Evolutionary conservation across 2,113 vertebrate genomes (phyloP).

Genomic region (Aegotheles bennettii): DNA sequence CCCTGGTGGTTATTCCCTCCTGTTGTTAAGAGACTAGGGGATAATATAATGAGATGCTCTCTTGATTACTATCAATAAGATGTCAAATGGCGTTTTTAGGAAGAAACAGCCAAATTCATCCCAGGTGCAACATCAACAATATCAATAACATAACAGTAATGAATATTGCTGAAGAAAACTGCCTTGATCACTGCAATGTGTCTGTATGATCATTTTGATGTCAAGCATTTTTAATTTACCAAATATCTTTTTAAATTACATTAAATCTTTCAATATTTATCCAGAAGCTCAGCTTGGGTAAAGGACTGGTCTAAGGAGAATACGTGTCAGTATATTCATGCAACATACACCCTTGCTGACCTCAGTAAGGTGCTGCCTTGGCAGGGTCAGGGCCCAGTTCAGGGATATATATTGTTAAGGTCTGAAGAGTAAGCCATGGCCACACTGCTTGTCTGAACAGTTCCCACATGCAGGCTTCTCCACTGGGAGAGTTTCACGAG

Average conservation of each 20-base stretch:
- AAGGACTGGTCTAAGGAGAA: background rate
- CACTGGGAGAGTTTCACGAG: background rate
- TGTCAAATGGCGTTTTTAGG: conserved; percentile 5
- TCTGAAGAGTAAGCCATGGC: background rate
- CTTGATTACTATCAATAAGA: conserved; percentile 50
- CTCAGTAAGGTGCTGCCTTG: background rate
- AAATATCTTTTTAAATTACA: background rate
- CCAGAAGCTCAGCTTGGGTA: background rate
- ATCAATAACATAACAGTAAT: background rate
- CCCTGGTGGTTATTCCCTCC: conserved; percentile 21
- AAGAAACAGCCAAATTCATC: conserved; percentile 26
- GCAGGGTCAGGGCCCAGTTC: background rate
- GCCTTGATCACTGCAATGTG: background rate
- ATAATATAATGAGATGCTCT: conserved; percentile 40
- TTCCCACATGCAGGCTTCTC: background rate
- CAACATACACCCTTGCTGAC: background rate
- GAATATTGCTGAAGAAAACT: background rate
- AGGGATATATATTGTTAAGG: background rate
- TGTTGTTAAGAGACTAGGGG: conserved; percentile 27
- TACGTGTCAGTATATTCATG: background rate
- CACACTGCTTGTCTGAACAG: no score
- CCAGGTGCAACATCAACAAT: conserved; percentile 18
- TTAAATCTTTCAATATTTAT: background rate
- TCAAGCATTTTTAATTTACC: background rate
- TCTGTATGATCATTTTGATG: background rate